Conservation (phyloP, 2,888 invertebrate species). For the Eubasilissa splendida region DNA sequence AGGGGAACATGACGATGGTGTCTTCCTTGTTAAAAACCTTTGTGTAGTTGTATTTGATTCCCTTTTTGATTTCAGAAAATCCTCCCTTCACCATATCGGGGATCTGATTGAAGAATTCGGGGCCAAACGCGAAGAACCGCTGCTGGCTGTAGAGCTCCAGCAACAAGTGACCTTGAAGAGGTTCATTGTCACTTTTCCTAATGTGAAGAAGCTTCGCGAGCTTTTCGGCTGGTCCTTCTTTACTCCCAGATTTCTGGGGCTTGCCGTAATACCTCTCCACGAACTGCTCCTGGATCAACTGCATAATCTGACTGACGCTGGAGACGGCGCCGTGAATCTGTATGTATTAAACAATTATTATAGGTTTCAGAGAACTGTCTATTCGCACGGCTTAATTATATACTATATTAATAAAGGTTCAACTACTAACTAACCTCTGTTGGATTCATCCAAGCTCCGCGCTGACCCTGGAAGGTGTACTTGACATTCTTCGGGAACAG, state of each 20-base stretch:
- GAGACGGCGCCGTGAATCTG: conserved; percentile 63
- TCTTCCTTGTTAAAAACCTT: conserved; percentile 75
- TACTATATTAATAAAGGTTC: too few relatives aligned
- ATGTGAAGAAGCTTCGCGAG: conserved; percentile 75
- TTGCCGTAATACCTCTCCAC: conserved; percentile 47
- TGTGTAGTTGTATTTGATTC: conserved; percentile 71
- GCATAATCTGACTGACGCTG: conserved; percentile 64
- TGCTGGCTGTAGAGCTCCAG: conserved; percentile 67
- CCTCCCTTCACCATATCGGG: conserved; percentile 65
- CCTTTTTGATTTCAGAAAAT: conserved; percentile 66
- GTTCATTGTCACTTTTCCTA: conserved; percentile 68
- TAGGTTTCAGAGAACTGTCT: neutral
- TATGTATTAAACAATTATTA: conserved; percentile 58
- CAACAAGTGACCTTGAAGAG: conserved; percentile 74
- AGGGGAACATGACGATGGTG: conserved; percentile 78
- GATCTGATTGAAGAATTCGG: conserved; percentile 71
- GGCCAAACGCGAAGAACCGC: conserved; percentile 71
- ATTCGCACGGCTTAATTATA: neutral
- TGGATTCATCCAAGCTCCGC: conserved; percentile 64
- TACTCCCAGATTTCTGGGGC: neutral
- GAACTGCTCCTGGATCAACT: conserved; percentile 12
- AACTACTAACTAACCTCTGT: conserved; percentile 61
- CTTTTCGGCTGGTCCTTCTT: conserved; percentile 71
- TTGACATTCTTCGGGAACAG: conserved; percentile 69
- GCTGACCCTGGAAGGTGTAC: conserved; percentile 62